These are phyloP conservation scores for Philypnodon macrostomus DNA, from an alignment of 2,797 vertebrate species.

Conservation along the genomic window DNA sequence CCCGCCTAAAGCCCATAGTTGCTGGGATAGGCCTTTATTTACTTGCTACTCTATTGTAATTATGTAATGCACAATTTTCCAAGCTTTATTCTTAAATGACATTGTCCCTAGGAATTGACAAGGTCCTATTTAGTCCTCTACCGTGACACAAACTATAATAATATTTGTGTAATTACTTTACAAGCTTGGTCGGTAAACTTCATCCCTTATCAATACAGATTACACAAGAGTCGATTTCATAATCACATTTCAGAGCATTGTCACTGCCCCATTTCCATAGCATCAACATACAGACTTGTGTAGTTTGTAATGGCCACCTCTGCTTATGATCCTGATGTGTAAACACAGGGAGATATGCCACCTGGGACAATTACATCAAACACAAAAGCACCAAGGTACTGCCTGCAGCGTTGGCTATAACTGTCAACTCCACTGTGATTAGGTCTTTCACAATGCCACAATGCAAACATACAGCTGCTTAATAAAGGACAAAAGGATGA, in stretches of 20 bases:
- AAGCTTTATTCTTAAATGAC: too few species aligned
- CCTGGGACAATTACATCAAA: constrained; percentile 61
- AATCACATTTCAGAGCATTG: constrained; percentile 5
- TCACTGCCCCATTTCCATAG: constrained; percentile 19
- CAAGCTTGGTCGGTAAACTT: too few species aligned
- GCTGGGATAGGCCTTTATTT: too few species aligned
- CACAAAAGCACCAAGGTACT: constrained; percentile 20
- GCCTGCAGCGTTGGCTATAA: constrained; percentile 43
- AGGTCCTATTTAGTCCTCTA: too few species aligned
- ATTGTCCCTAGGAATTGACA: too few species aligned
- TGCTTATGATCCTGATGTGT: constrained; percentile 46
- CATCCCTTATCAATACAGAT: too few species aligned
- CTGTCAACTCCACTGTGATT: constrained; percentile 41
- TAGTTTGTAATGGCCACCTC: constrained; percentile 43
- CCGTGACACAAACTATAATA: too few species aligned
- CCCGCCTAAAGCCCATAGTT: too few species aligned
- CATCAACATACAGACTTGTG: constrained; percentile 15
- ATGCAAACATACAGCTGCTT: constrained; percentile 27
- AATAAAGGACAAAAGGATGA: constrained; percentile 26
- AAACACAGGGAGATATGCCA: constrained; percentile 57
- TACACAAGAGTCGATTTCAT: constrained; percentile 12
- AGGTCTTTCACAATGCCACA: constrained; percentile 27
- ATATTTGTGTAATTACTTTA: too few species aligned
- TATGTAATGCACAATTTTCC: too few species aligned
- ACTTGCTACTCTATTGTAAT: too few species aligned